Base-by-base conservation (phyloP, 2,797 vertebrate genomes). In the Gila robusta region DNA sequence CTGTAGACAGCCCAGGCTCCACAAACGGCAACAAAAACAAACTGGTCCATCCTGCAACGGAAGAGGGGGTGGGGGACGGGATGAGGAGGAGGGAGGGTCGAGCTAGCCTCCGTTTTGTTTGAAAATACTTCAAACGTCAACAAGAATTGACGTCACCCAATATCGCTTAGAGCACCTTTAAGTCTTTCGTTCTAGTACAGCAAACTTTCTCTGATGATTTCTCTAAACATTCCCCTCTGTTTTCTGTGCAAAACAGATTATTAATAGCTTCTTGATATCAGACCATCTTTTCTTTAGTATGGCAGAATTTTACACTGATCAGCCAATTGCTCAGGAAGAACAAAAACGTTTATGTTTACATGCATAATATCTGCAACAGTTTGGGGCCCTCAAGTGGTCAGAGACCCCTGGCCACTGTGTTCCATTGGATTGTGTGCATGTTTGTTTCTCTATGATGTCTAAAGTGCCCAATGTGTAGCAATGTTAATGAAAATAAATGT, bases 401-500 rank as follows among this genome's bases (percentile, higher is more conserved):
- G 39, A 76, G 71, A 67, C 64, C 74, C 73, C 37, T 37, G 16
- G 23, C 23, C 35, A 28, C 35, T 74, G 54, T 62, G 12, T 17
- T 37, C 11, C 56, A 74, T 87, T 83, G 79, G 88, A 88, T 87
- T 66, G 59, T 35, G 23, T 71, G 80, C 52, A 62, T 76, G 77
- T 73, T 64, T 72, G 59, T 89, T 90, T 23, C 73, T 74, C 70
- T 35, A 16, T 87, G 64, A 73, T 70, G 86, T 84, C 88, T 56
- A 19, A 47, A 83, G 64, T 19, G 9, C 76, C 70, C 74, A 78
- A 37, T 86, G 9, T 76, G 44, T 82, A 70, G 78, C 37, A 82
- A 59, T 39, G 74, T 84, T 87, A 90, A 89, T 93, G 87, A 86
- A 91, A 90, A 92, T 87, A 32, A 79, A 91, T 90, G 89, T 91